phyloP scores from a whole-genome alignment of 2,113 vertebrate species.

The Pagrus major region DNA sequence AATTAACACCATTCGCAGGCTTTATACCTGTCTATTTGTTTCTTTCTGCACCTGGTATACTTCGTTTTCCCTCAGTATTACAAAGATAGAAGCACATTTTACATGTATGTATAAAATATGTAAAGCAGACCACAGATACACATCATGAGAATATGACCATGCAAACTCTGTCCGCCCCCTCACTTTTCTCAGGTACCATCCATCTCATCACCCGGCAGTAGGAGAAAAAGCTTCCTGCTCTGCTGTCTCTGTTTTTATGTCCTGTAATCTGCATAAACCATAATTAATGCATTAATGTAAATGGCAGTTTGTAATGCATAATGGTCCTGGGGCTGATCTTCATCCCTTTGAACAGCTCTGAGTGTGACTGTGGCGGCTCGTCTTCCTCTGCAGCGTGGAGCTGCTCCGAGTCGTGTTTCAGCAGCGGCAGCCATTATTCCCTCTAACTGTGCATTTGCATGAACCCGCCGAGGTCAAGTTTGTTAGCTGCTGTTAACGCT shows the following conservation, averaged over 20 bases:
- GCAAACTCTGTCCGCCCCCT: not conserved
- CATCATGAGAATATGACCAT: not conserved
- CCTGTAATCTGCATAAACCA: not conserved
- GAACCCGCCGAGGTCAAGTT: constrained; percentile 62
- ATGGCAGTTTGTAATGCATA: constrained; percentile 28
- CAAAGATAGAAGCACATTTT: not conserved
- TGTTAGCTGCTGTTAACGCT: constrained; percentile 45
- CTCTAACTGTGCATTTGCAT: constrained; percentile 41
- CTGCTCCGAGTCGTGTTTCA: constrained; percentile 51
- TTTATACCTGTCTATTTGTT: no score
- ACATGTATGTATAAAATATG: not conserved
- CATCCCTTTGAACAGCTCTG: constrained; percentile 11
- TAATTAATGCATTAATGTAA: constrained; percentile 43
- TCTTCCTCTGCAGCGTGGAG: constrained; percentile 37
- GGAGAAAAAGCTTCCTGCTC: not conserved
- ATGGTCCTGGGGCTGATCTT: constrained; percentile 24
- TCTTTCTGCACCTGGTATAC: no score
- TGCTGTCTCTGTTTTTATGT: not conserved
- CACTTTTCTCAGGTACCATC: not conserved
- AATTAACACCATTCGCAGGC: no score
- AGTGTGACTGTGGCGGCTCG: not conserved
- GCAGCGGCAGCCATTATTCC: constrained; percentile 49
- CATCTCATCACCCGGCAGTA: not conserved
- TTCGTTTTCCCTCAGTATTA: not conserved
- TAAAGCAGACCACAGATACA: not conserved